Evolutionary conservation across 1,140 invertebrate genomes (phyloP).

Genomic region (Ceratitis capitata): DNA sequence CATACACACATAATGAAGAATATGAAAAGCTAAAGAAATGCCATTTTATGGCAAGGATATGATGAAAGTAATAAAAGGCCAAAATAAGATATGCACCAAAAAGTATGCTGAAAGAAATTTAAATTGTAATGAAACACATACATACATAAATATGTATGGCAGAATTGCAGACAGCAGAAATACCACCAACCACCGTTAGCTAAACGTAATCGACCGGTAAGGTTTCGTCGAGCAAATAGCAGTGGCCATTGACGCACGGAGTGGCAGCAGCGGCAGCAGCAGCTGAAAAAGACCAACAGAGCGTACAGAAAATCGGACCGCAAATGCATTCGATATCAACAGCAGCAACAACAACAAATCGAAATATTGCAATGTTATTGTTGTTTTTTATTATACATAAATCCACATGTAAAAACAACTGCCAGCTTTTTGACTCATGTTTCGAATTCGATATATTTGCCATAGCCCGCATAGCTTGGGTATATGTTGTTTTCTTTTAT

Average conservation of each 20-base stretch:
- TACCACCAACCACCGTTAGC: too few relatives aligned
- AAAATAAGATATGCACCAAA: not conserved
- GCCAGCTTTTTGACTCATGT: not conserved
- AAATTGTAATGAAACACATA: not conserved
- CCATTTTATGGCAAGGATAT: not conserved
- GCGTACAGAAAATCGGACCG: not conserved
- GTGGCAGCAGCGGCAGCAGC: not conserved
- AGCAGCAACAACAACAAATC: not conserved
- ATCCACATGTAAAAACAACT: not conserved
- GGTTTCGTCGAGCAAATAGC: not conserved
- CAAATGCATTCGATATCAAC: not conserved
- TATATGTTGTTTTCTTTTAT: not conserved
- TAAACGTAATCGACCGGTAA: not conserved
- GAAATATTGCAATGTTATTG: not conserved
- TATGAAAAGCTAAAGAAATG: conserved; percentile 9
- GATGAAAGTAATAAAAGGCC: not conserved
- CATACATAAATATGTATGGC: not conserved
- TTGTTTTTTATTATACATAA: too few relatives aligned
- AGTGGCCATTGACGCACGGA: not conserved
- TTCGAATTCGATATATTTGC: too few relatives aligned
- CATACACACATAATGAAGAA: too few relatives aligned
- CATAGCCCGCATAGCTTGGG: too few relatives aligned
- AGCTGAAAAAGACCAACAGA: not conserved
- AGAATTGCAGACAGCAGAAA: too few relatives aligned
- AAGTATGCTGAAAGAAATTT: conserved; percentile 21